These are phyloP conservation scores for Noctua janthina DNA, from an alignment of 2,888 invertebrate genomes.

Conservation along the genomic window DNA sequence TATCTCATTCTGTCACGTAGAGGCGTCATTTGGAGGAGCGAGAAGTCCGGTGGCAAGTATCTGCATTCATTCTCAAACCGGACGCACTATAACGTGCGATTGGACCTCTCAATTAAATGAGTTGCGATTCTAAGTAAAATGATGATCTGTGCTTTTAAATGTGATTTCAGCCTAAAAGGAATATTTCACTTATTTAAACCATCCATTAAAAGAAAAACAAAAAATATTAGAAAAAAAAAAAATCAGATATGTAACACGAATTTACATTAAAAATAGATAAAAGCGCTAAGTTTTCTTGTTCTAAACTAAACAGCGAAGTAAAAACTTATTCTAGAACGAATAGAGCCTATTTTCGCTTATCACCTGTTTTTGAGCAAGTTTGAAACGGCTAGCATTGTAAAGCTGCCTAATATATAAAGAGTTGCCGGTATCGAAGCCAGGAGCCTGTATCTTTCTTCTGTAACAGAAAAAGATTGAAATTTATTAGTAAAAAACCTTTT, in stretches of 20 bases:
- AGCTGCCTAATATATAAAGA: constrained; percentile 93
- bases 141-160: not conserved
- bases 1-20: not conserved
- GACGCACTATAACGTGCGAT: not conserved
- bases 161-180: not conserved
- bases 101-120: not conserved
- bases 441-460: constrained; percentile 94
- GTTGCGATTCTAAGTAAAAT: not conserved
- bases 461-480: constrained; percentile 79
- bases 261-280: constrained; percentile 26
- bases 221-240: not conserved
- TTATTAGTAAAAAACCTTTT: constrained; percentile 5
- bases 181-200: not conserved
- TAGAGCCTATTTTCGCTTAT: constrained; percentile 73
- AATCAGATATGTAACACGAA: constrained; percentile 2
- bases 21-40: not conserved
- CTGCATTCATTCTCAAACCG: not conserved
- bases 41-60: not conserved
- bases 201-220: not conserved
- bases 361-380: constrained; percentile 80
- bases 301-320: constrained; percentile 49
- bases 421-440: constrained; percentile 95
- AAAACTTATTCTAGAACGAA: constrained; percentile 62
- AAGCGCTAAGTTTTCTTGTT: constrained; percentile 29
- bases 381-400: constrained; percentile 91